These are phyloP conservation scores for Euura lappo DNA, from an alignment of 1,140 invertebrate species.

Conservation along the genomic window DNA sequence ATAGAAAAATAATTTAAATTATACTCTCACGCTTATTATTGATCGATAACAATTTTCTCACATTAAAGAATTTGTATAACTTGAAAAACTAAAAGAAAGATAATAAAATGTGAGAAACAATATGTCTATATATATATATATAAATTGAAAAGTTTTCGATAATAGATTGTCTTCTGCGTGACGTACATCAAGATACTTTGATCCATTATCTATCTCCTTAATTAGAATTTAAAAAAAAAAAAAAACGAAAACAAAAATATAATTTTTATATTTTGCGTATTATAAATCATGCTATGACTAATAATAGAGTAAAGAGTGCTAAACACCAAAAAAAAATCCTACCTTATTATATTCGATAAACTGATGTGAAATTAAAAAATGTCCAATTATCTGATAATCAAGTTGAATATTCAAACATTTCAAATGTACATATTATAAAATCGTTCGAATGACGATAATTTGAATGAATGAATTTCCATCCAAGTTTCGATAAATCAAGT, in stretches of 20 bases:
- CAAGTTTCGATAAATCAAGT: too few relatives aligned
- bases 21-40: not conserved
- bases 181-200: not conserved
- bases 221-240: not conserved
- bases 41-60: not conserved
- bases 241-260: too few relatives aligned
- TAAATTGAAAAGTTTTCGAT: not conserved
- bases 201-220: not conserved
- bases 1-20: not conserved
- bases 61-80: not conserved
- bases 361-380: not conserved
- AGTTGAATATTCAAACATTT: not conserved
- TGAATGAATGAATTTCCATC: too few relatives aligned
- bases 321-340: not conserved
- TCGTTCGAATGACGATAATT: not conserved
- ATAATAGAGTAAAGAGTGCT: slow-evolving; percentile 4
- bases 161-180: not conserved
- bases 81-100: not conserved
- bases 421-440: not conserved
- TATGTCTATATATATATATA: not conserved
- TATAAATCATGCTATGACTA: not conserved
- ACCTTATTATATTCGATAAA: not conserved
- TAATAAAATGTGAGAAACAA: not conserved
- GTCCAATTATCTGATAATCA: not conserved
- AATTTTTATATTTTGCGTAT: not conserved